These are phyloP conservation scores for Hyla sarda DNA, from an alignment of 2,113 vertebrate genomes.

Conservation along the genomic window DNA sequence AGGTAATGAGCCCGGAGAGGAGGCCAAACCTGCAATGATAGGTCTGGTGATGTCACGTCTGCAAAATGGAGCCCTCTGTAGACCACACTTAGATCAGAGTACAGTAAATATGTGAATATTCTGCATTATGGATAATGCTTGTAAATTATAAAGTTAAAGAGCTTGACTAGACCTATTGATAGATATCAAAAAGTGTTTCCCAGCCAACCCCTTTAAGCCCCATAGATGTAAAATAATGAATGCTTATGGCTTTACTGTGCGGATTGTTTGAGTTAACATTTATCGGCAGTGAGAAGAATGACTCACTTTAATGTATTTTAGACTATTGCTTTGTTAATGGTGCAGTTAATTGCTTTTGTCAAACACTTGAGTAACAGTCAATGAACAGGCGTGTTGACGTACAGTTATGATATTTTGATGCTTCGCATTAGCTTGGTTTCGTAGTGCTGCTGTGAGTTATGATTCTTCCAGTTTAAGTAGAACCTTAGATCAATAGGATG, in stretches of 20 bases:
- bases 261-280: slow-evolving; percentile 22
- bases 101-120: no score
- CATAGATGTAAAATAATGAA: background rate
- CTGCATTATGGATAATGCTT: no score
- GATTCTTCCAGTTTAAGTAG: background rate
- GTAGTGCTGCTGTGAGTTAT: background rate
- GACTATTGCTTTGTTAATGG: slow-evolving; percentile 43
- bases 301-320: slow-evolving; percentile 25
- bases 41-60: no score
- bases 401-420: slow-evolving; percentile 27
- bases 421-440: background rate
- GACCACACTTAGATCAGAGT: no score
- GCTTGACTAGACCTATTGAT: no score
- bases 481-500: background rate
- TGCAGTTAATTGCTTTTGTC: slow-evolving; percentile 38
- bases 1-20: no score
- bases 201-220: no score
- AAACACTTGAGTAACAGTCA: slow-evolving; percentile 28
- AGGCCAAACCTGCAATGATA: no score
- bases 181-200: no score
- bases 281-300: slow-evolving; percentile 22
- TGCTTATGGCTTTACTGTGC: background rate
- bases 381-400: slow-evolving; percentile 10
- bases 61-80: no score
- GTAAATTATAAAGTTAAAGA: no score